phyloP scores from a whole-genome alignment of 2,797 vertebrate species.

The Enteromius afrohamiltoni region DNA sequence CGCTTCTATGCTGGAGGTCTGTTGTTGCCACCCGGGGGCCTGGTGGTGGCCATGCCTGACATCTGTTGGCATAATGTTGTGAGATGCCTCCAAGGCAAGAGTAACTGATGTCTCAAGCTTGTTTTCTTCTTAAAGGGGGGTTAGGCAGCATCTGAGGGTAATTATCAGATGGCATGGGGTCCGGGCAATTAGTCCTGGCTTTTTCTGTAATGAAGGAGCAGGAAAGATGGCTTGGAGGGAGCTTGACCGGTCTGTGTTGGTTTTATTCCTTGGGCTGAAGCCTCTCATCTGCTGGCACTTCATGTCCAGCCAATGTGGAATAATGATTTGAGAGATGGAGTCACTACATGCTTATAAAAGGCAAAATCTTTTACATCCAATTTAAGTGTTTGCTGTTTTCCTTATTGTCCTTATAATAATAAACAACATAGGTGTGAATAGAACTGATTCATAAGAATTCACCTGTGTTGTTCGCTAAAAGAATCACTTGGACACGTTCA shows the following conservation, averaged over 20 bases:
- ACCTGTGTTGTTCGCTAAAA: neutral
- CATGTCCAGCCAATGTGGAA: slow-evolving; percentile 57
- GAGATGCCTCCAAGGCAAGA: slow-evolving; percentile 62
- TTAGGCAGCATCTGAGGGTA: slow-evolving; percentile 64
- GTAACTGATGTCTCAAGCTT: slow-evolving; percentile 63
- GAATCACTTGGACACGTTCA: neutral
- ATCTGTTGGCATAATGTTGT: slow-evolving; percentile 69
- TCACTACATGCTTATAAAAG: neutral
- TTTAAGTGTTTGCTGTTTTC: no score
- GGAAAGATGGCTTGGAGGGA: slow-evolving; percentile 35
- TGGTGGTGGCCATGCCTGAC: slow-evolving; percentile 62
- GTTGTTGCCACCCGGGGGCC: slow-evolving; percentile 44
- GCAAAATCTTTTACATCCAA: neutral
- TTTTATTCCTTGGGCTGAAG: slow-evolving; percentile 57
- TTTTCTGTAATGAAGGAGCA: slow-evolving; percentile 66
- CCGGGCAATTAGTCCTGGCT: slow-evolving; percentile 62
- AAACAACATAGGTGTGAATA: neutral
- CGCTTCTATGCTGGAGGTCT: slow-evolving; percentile 44
- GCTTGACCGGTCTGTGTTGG: slow-evolving; percentile 64
- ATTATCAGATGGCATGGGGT: slow-evolving; percentile 65
- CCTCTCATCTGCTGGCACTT: slow-evolving; percentile 60
- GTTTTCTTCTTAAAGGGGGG: slow-evolving; percentile 50
- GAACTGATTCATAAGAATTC: neutral
- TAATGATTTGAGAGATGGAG: slow-evolving; percentile 59
- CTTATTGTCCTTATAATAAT: neutral